Base-by-base conservation (phyloP, 30 jellyfish, hydroid and myxozoan species). In the Hydra vulgaris region DNA sequence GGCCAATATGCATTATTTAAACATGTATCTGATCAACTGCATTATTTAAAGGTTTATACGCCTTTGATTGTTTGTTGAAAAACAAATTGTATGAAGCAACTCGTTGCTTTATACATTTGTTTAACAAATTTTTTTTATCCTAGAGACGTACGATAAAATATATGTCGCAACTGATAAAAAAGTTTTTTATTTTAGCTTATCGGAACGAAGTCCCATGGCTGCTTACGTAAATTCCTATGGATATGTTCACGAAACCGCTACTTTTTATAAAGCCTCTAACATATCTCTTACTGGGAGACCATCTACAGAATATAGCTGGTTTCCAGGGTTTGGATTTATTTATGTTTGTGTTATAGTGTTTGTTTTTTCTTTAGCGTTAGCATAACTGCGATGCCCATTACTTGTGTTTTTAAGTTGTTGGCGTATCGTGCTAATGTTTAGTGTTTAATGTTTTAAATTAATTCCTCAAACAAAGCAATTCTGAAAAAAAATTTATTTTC, bases 201-300 rank as follows among this genome's bases (percentile, higher is more conserved):
- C 96, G 3, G 80, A 54, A 71, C 79, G 86, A 19, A 96, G 96
- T 7, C 98, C 98, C 0, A 69, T 86, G 84, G 96, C 89, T 24
- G 98, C 98, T n/a, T 92, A 86, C 72, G 98, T 92, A 27, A 92
- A 92, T 78, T 96, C 98, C 15, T 92, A 95, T 26, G 98, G 98
- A 17, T 79, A 83, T 66, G 95, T 92, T 67, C 96, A 92, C 66
- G 98, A 92, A 73, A 92, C 98, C 0, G 85, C 87, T 52, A 92
- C 98, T 56, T 92, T 92, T 69, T 83, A 87, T 84, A 83, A 87
- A 79, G 93, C 98, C 19, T 67, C 21, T 7, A 88, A 89, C 15
- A 26, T 92, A 0, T 53, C 18, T 4, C 90, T 86, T 17, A 91
- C 84, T n/a, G 98, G 98, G 61, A 26, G 87, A 52, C 74, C 96